Base-by-base conservation (phyloP, 2,113 vertebrate genomes). In the Grammomys surdaster region DNA sequence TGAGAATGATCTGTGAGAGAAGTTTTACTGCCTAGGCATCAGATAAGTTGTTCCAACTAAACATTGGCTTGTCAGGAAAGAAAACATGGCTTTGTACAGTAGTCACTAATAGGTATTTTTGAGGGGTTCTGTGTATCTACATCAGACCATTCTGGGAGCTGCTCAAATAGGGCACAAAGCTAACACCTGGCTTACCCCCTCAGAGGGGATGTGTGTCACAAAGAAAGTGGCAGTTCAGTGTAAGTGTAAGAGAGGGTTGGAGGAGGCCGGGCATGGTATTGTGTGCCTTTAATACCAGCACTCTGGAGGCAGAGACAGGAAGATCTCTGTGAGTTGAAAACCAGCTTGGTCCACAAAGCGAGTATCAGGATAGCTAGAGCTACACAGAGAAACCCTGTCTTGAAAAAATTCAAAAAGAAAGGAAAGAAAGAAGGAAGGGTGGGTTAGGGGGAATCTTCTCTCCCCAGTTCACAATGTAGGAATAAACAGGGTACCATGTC, bases 41-140 rank as follows among this genome's bases (percentile, higher is more conserved):
- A 87, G 43, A 24, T 89, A 40, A 33, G 10, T 77, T 26, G 54
- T 96, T 91, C 80, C 90, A 60, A 77, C 78, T 63, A 84, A 91
- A 36, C 31, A 22, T 78, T 51, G 89, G 70, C 80, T 84, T 87
- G 63, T 40, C 67, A 54, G 46, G 88, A 78, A 88, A 92, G 93
- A 93, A 93, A 82, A 73, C 54, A 13, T 40, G 7, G 56, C 73
- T 82, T 70, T 89, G 33, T 88, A 31, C n/a, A n/a, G 46, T 24
- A 19, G 48, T 69, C 65, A 16, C 22, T 82, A 24, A 7, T 24
- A 73, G 1, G 9, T 85, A 16, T 20, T 90, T 51, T 69, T 33
- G 33, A 89, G 73, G 58, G 28, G 19, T 28, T 24, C 20, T 89
- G 46, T 54, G 0, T 40, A 28, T 73, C 69, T 73, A 28, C 6